Evolutionary conservation across 1,140 invertebrate species (phyloP).

Genomic region (Anastatus disparis): DNA sequence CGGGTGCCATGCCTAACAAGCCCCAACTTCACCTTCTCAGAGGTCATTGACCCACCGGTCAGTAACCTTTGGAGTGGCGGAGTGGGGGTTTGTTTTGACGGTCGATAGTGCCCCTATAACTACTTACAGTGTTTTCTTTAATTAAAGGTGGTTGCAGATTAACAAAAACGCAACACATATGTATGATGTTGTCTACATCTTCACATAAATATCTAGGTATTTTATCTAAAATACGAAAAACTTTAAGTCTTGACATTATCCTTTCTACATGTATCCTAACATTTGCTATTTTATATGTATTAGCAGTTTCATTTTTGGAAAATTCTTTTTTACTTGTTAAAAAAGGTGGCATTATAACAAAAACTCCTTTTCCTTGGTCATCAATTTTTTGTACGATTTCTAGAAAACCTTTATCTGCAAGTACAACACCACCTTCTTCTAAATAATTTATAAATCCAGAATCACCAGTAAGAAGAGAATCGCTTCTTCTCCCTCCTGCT

Average conservation of each 20-base stretch:
- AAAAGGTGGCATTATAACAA: conserved; percentile 54
- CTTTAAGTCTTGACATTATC: conserved; percentile 50
- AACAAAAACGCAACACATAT: too few species aligned
- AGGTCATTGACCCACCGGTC: too few species aligned
- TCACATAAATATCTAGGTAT: neutral
- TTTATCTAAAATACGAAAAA: conserved; percentile 41
- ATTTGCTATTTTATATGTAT: conserved; percentile 52
- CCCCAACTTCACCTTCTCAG: too few species aligned
- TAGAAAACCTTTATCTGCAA: conserved; percentile 57
- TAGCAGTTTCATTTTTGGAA: conserved; percentile 47
- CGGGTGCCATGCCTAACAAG: too few species aligned
- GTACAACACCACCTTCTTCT: conserved; percentile 51
- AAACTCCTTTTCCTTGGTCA: conserved; percentile 20
- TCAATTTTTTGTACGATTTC: conserved; percentile 11
- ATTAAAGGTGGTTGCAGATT: neutral
- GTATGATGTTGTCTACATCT: neutral
- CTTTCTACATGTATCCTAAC: conserved; percentile 56
- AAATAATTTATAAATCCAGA: conserved; percentile 51
- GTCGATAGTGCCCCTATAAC: too few species aligned
- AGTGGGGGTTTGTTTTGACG: too few species aligned
- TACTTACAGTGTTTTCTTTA: too few species aligned
- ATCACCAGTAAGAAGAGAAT: conserved; percentile 39
- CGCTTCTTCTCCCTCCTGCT: conserved; percentile 30
- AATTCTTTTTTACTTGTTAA: conserved; percentile 44
- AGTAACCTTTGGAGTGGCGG: too few species aligned